Evolutionary conservation across 2,113 vertebrate species (phyloP).

Genomic region (Dermatemys mawii): DNA sequence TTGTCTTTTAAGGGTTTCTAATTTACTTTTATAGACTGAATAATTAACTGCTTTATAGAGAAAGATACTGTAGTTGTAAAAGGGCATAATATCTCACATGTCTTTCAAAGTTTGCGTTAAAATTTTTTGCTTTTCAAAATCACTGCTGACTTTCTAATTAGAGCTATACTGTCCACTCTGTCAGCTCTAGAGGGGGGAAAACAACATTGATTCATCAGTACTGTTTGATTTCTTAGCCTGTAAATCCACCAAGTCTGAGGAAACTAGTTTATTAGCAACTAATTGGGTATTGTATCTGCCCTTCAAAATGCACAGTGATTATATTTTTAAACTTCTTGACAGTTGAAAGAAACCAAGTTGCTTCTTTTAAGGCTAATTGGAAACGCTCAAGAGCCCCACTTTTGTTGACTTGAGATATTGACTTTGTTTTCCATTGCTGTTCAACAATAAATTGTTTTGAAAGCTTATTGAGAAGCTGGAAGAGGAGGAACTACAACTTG

Average conservation of each 20-base stretch:
- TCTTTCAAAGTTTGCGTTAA: background rate
- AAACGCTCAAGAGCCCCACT: background rate
- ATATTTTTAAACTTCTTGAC: constrained; percentile 14
- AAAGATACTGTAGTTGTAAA: background rate
- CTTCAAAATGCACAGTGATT: background rate
- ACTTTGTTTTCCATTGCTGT: constrained; percentile 25
- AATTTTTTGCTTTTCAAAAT: background rate
- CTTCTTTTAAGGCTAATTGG: background rate
- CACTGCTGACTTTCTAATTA: constrained; percentile 6
- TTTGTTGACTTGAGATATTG: constrained; percentile 21
- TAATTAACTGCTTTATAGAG: background rate
- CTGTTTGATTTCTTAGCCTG: constrained; percentile 27
- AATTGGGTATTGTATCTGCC: background rate
- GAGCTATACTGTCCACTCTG: background rate
- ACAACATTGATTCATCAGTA: constrained; percentile 38
- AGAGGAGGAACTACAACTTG: constrained; percentile 33
- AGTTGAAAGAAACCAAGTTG: background rate
- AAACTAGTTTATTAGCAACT: constrained; percentile 49
- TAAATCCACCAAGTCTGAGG: constrained; percentile 20
- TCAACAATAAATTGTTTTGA: constrained; percentile 52
- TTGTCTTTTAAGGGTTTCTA: background rate
- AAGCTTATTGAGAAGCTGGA: background rate
- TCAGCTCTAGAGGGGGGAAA: background rate
- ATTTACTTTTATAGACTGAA: background rate
- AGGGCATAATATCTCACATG: background rate